Percentiles rank a stretch among this genome's conserved stretches.
These are phyloP conservation scores for Accipiter virgatus DNA, from an alignment of 2,113 vertebrate species.

Conservation along the genomic window DNA sequence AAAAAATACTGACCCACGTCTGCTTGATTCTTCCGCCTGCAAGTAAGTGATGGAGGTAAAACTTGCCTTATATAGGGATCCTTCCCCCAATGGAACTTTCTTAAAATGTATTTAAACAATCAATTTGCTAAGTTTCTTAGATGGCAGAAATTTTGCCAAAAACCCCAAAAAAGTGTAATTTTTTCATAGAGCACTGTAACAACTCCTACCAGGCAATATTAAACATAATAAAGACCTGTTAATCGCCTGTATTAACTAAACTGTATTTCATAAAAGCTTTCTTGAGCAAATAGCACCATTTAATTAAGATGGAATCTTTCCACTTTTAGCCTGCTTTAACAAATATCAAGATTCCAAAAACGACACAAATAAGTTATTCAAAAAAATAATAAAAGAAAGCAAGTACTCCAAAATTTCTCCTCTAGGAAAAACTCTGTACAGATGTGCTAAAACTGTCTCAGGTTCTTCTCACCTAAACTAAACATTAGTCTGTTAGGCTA, in stretches of 20 bases:
- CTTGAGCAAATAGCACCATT: neutral
- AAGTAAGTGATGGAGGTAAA: neutral
- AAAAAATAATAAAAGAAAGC: neutral
- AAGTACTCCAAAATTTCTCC: neutral
- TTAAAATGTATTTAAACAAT: neutral
- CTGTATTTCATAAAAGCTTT: neutral
- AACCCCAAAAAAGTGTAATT: neutral
- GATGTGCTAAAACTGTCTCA: neutral
- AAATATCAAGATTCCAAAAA: neutral
- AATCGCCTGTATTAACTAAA: neutral
- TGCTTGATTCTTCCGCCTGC: neutral
- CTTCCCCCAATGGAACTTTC: rapidly evolving
- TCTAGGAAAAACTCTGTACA: neutral
- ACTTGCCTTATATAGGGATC: neutral
- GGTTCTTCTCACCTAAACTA: neutral
- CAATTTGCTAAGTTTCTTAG: neutral
- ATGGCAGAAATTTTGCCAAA: neutral
- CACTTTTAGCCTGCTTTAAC: neutral
- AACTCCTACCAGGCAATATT: neutral
- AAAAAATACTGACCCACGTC: neutral
- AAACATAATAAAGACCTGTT: neutral
- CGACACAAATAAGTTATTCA: neutral
- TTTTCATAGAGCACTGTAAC: neutral
- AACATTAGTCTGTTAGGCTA: neutral
- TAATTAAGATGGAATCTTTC: neutral